Base-by-base conservation (phyloP, 2,888 invertebrate species). In the Dolomedes plantarius region DNA sequence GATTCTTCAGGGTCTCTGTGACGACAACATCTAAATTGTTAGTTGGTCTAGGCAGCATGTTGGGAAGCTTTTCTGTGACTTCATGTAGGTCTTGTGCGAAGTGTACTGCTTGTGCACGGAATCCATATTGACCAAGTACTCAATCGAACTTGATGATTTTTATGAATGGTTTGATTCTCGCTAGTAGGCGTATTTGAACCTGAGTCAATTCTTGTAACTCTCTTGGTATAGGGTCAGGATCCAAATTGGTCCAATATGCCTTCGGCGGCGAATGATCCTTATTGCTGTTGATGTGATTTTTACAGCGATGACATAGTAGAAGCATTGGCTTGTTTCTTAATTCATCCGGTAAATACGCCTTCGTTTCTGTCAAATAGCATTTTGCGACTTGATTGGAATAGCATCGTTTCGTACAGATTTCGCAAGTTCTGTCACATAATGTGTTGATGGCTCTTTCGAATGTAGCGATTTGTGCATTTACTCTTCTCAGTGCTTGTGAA, bases 1-100 rank as follows among this genome's bases (percentile, higher is more conserved):
- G 19, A 62, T 87, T 85, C 46, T 85, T 77, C 31, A 79, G 74
- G 28, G 9, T 19, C 23, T 79, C 87, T 9, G 74, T 79, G 28
- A 87, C 64, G 50, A 85, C 36, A 28, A 79, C 31, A 9, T 23
- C 72, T 64, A 41, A 28, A 32, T 73, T 50, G n/a, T 41, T 32
- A 28, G 32, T 64, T 39, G 71, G 16, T 77, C 76, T 69, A 19
- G 71, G 81, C n/a, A 76, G 82, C 71, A 76, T 69, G 0, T 83
- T 71, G 16, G 67, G 76, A 23, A 76, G 16, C 23, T 82, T 87
- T 67, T 76, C 77, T n/a, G 19, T 73, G 31, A 73, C 67, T 80
- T 80, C 80, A 73, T 9, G 19, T 19, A 80, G 3, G 46, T 73
- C 73, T 46, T 73, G 73, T 0, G 80, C 50, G 32, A 73, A 80